A percentile compares a stretch with the other conserved stretches of the same genome.
phyloP scores from a whole-genome alignment of 1,140 invertebrate genomes.

The Cotesia typhae region DNA sequence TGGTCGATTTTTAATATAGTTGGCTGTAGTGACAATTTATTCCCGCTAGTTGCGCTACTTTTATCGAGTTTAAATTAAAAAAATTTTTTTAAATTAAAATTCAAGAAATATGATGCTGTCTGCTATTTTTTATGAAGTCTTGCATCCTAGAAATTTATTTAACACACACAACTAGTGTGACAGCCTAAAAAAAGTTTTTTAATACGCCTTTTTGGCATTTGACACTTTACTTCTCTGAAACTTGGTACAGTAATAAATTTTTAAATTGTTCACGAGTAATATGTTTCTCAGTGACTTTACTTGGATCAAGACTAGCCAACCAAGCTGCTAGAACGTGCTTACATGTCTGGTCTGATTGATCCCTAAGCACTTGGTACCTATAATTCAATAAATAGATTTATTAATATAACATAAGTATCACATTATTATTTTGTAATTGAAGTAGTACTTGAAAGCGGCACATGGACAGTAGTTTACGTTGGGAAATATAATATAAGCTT shows the following conservation, averaged over 20 bases:
- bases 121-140: too few species aligned
- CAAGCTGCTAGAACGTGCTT: conserved; percentile 73
- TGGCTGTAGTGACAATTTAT: too few species aligned
- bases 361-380: conserved; percentile 68
- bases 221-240: conserved; percentile 53
- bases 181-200: too few species aligned
- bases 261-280: conserved; percentile 64
- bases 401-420: too few species aligned
- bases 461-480: conserved; percentile 73
- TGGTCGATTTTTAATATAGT: too few species aligned
- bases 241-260: conserved; percentile 55
- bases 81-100: too few species aligned
- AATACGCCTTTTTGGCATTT: too few species aligned
- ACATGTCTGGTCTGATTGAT: conserved; percentile 67
- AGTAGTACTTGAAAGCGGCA: conserved; percentile 61
- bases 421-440: not conserved
- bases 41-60: too few species aligned
- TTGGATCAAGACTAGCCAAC: conserved; percentile 55
- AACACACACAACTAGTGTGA: too few species aligned
- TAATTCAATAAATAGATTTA: conserved; percentile 34
- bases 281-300: conserved; percentile 54
- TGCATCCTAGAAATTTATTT: too few species aligned
- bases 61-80: too few species aligned
- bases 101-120: too few species aligned
- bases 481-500: conserved; percentile 70